phyloP scores from a whole-genome alignment of 2,888 invertebrate genomes.

The Cantharis nigra region DNA sequence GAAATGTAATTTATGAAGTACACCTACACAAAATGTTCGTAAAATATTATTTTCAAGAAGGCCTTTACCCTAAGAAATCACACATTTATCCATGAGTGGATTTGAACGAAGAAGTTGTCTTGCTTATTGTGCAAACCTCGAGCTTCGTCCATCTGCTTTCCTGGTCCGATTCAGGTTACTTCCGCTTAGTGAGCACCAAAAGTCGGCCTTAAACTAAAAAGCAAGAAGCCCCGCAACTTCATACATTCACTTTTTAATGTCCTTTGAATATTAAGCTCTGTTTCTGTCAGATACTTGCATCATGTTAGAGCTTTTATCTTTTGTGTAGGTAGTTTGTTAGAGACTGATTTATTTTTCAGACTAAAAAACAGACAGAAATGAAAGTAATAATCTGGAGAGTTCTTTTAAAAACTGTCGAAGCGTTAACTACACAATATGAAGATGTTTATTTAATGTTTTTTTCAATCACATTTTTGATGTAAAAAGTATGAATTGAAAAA shows the following conservation, averaged over 20 bases:
- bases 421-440: constrained; percentile 38
- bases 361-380: constrained; percentile 35
- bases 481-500: constrained; percentile 4
- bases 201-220: constrained; percentile 36
- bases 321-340: constrained; percentile 18
- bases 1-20: constrained; percentile 17
- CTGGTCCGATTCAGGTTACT: constrained; percentile 57
- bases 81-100: constrained; percentile 38
- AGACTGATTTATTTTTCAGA: constrained; percentile 20
- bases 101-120: constrained; percentile 32
- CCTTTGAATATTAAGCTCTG: constrained; percentile 27
- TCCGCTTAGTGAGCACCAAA: constrained; percentile 54
- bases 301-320: constrained; percentile 2
- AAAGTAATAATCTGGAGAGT: constrained; percentile 38
- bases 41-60: constrained; percentile 23
- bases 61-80: constrained; percentile 34
- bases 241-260: constrained; percentile 28
- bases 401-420: constrained; percentile 39
- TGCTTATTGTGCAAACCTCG: constrained; percentile 33
- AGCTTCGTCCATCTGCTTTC: constrained; percentile 42
- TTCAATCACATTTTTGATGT: constrained; percentile 26
- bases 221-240: constrained; percentile 34
- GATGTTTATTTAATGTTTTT: constrained; percentile 31
- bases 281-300: constrained; percentile 14
- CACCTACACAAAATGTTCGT: constrained; percentile 8